phyloP scores from a whole-genome alignment of 2,113 vertebrate genomes.

The Psophia crepitans region DNA sequence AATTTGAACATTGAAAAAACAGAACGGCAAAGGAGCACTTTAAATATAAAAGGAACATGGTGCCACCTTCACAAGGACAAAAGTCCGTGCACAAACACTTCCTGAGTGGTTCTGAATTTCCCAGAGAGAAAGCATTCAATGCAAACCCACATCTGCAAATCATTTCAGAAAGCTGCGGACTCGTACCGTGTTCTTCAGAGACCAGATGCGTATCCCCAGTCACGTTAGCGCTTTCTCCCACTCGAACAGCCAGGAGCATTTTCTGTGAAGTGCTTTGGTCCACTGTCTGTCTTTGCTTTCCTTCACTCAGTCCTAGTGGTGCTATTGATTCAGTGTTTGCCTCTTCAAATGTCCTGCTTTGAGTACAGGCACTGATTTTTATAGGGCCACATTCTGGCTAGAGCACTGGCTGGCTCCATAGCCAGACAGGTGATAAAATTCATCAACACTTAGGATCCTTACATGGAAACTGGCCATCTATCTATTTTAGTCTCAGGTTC shows the following conservation, averaged over 20 bases:
- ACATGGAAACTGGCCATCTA: not conserved
- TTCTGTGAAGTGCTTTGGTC: constrained; percentile 33
- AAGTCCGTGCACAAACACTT: not conserved
- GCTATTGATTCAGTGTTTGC: not conserved
- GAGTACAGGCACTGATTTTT: not conserved
- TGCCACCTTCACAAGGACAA: not conserved
- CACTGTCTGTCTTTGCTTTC: not conserved
- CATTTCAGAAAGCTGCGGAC: not conserved
- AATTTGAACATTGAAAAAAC: not conserved
- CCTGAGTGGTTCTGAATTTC: not conserved
- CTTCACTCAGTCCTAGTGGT: not conserved
- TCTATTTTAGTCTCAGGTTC: not conserved
- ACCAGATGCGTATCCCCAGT: not conserved
- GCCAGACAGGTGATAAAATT: not conserved
- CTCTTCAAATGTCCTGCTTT: not conserved
- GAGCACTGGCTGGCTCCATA: not conserved
- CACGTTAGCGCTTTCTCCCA: not conserved
- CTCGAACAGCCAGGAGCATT: not conserved
- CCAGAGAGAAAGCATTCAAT: not conserved
- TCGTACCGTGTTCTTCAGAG: not conserved
- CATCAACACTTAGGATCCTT: not conserved
- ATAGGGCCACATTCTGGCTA: not conserved
- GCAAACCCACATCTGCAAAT: not conserved
- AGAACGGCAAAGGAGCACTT: not conserved
- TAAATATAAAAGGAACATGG: not conserved